Evolutionary conservation across 1,140 invertebrate species (phyloP).

Genomic region (Dendroctonus valens): DNA sequence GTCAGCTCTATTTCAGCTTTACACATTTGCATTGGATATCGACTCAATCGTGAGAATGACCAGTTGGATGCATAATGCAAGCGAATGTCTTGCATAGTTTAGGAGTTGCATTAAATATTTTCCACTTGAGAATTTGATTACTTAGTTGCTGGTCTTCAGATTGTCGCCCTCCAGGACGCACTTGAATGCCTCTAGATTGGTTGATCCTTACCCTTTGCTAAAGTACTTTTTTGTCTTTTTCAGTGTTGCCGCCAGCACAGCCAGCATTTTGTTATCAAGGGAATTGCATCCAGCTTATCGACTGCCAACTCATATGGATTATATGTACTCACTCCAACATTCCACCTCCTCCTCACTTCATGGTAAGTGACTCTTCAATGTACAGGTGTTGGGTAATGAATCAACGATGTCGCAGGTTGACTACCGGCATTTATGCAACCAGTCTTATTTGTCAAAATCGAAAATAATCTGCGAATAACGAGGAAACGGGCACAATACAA

Average conservation of each 20-base stretch:
- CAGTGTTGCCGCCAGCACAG: conserved; percentile 48
- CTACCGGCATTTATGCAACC: neutral
- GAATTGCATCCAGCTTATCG: conserved; percentile 64
- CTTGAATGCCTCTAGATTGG: too few relatives aligned
- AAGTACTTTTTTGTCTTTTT: conserved; percentile 37
- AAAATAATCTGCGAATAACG: conserved; percentile 2
- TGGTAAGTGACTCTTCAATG: conserved; percentile 46
- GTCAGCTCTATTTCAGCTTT: conserved; percentile 24
- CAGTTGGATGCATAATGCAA: conserved; percentile 10
- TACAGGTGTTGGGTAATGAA: neutral
- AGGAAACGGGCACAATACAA: conserved; percentile 8
- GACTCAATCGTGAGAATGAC: conserved; percentile 25
- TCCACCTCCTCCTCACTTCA: conserved; percentile 57
- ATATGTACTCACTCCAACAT: conserved; percentile 64
- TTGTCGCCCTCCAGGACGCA: too few relatives aligned
- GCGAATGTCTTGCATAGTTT: neutral
- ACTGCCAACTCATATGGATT: conserved; percentile 68
- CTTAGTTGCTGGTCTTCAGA: too few relatives aligned
- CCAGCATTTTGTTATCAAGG: conserved; percentile 47
- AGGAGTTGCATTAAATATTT: too few relatives aligned
- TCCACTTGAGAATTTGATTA: too few relatives aligned
- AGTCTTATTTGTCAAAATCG: too few relatives aligned
- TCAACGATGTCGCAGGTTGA: neutral
- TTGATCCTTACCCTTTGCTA: neutral
- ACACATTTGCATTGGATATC: conserved; percentile 28